Evolutionary conservation across 2,797 vertebrate genomes (phyloP).

Genomic region (Clangula hyemalis): DNA sequence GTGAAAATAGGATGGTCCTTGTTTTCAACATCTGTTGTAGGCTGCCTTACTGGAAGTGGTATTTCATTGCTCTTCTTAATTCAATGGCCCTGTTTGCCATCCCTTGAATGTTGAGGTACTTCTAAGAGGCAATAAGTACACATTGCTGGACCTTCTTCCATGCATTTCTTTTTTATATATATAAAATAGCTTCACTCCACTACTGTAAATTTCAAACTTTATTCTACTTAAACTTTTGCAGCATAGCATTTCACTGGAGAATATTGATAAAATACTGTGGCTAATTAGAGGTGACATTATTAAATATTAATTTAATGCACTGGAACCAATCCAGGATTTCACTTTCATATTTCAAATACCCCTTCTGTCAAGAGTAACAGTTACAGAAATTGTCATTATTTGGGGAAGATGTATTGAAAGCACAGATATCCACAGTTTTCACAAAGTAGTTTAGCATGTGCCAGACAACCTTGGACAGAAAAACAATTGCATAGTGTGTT

Average conservation of each 20-base stretch:
- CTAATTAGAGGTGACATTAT: background rate
- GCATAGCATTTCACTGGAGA: background rate
- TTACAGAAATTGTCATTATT: background rate
- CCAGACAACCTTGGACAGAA: background rate
- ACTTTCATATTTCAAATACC: conserved; percentile 1
- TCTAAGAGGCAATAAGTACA: background rate
- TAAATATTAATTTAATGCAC: background rate
- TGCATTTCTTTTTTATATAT: background rate
- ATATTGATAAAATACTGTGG: background rate
- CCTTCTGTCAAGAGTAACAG: background rate
- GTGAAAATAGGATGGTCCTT: background rate
- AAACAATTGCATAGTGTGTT: background rate
- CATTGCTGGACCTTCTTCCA: background rate
- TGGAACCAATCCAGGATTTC: background rate
- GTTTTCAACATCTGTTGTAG: background rate
- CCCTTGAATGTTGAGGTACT: background rate
- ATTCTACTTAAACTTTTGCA: background rate
- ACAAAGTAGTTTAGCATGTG: background rate
- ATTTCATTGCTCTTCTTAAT: background rate
- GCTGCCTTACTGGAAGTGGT: background rate
- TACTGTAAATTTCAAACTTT: background rate
- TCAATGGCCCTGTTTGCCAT: background rate
- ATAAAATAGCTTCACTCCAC: background rate
- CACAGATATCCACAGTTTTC: background rate
- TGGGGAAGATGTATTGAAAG: background rate